Conservation (phyloP, 2,888 invertebrate species). For the Cheiracanthium punctorium region DNA sequence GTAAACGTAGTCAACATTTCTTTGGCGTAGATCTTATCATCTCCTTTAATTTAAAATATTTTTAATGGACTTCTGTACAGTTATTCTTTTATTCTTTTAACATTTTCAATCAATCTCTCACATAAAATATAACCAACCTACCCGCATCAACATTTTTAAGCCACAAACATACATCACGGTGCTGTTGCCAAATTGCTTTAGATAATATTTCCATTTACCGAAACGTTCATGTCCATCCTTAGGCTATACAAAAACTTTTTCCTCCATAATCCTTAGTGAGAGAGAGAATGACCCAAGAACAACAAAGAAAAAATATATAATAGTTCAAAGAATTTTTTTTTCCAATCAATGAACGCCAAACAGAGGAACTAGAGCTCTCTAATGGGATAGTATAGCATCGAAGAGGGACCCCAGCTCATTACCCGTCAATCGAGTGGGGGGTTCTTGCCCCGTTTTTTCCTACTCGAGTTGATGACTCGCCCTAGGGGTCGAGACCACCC, state of each 20-base stretch:
- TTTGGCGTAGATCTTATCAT: no score
- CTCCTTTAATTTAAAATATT: no score
- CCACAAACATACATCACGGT: no score
- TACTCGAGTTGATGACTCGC: conserved; percentile 64
- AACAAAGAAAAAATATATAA: neutral
- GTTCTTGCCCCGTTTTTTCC: neutral
- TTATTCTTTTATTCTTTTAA: no score
- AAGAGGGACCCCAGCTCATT: conserved; percentile 52
- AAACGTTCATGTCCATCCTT: neutral
- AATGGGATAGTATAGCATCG: conserved; percentile 41
- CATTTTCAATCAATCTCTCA: no score
- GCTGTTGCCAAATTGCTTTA: neutral
- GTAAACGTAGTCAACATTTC: no score
- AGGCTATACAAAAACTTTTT: neutral
- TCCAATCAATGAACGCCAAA: neutral
- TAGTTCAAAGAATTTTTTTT: neutral
- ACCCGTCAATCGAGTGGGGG: conserved; percentile 54
- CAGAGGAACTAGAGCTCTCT: neutral
- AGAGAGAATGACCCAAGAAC: neutral
- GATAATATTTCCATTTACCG: neutral
- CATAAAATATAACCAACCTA: no score
- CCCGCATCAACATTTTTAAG: no score
- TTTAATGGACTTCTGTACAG: no score
- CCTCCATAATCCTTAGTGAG: neutral
- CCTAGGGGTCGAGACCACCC: conserved; percentile 59